These are phyloP conservation scores for Dipodomys stephensi DNA, from an alignment of 2,113 vertebrate species.

Conservation along the genomic window DNA sequence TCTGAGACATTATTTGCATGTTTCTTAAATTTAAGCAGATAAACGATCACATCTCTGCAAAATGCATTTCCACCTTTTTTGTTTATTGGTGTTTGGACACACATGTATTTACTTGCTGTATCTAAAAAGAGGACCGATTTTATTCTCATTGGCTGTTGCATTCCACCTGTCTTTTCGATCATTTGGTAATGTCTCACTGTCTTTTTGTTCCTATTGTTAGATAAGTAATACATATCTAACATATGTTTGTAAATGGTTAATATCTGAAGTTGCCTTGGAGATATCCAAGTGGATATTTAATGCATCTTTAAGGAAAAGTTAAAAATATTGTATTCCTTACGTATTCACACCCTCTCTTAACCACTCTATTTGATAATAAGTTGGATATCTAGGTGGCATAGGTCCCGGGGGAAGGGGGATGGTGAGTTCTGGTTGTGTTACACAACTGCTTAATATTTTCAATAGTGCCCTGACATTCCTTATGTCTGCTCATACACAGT, in stretches of 20 bases:
- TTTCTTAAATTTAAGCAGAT: not conserved
- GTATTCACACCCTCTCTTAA: not conserved
- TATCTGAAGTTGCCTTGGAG: slow-evolving; percentile 1
- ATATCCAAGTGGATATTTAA: not conserved
- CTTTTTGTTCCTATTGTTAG: not conserved
- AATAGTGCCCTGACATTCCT: not conserved
- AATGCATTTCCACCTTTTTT: not conserved
- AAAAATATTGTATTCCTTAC: no score
- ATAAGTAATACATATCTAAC: not conserved
- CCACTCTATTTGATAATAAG: not conserved
- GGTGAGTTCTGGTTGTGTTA: slow-evolving; percentile 32
- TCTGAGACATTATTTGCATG: not conserved
- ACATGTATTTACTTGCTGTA: not conserved
- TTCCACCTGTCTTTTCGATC: not conserved
- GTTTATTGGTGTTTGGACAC: not conserved
- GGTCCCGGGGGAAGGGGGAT: not conserved
- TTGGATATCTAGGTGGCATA: not conserved
- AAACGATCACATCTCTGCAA: not conserved
- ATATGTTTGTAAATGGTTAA: not conserved
- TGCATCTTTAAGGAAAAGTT: not conserved
- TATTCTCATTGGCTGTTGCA: not conserved
- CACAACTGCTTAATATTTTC: not conserved
- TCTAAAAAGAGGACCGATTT: slow-evolving; percentile 8
- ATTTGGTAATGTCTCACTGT: not conserved
- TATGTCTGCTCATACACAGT: not conserved